Conservation (phyloP, 2,797 vertebrate species). For the Crocodylus rhombifer region DNA sequence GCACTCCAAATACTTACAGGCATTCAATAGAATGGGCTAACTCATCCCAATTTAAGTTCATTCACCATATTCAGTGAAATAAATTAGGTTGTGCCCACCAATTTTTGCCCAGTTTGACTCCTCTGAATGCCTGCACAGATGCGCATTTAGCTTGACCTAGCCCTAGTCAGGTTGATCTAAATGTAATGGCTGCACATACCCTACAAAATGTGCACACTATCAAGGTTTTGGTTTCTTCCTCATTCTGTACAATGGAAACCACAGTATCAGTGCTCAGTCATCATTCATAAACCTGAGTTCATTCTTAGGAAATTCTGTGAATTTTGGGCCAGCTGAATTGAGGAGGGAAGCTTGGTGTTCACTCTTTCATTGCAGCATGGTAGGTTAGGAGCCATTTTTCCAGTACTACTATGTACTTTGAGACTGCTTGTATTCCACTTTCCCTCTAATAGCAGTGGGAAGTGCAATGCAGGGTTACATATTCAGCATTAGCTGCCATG, state of each 20-base stretch:
- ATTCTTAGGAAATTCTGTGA: background rate
- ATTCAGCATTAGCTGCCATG: background rate
- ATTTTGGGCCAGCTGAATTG: background rate
- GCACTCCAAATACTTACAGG: too few relatives aligned
- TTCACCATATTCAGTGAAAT: too few relatives aligned
- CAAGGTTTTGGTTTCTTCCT: too few relatives aligned
- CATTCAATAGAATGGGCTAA: too few relatives aligned
- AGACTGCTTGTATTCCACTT: background rate
- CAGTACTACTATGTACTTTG: background rate
- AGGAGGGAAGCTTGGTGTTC: background rate
- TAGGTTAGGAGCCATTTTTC: background rate
- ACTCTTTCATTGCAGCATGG: background rate
- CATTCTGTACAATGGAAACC: background rate
- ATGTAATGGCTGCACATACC: too few relatives aligned
- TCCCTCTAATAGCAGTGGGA: background rate
- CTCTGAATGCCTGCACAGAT: too few relatives aligned
- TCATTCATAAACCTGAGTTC: background rate
- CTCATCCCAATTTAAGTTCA: too few relatives aligned
- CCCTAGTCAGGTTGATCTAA: too few relatives aligned
- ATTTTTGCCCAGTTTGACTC: too few relatives aligned
- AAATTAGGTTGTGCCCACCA: too few relatives aligned
- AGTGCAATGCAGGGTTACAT: rapidly evolving
- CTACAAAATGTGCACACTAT: too few relatives aligned
- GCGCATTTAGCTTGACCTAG: too few relatives aligned
- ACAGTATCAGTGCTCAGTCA: background rate